phyloP scores from a whole-genome alignment of 2,888 invertebrate genomes.

The Furcula furcula region DNA sequence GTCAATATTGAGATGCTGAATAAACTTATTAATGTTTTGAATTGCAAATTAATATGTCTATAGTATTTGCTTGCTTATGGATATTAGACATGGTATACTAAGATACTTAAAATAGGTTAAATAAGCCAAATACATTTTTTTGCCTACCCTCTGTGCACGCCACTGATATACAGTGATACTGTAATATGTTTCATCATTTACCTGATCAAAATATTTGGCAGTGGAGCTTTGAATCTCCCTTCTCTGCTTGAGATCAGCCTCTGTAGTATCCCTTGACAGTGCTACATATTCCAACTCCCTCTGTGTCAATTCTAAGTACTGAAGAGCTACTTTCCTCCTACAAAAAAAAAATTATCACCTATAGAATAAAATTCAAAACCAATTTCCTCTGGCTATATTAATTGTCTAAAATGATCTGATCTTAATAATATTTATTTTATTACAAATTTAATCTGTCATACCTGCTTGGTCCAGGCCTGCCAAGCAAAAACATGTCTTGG shows the following conservation, averaged over 20 bases:
- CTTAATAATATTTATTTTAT: no score
- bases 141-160: no score
- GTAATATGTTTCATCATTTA: no score
- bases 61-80: no score
- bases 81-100: no score
- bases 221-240: slow-evolving; percentile 94
- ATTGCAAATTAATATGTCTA: no score
- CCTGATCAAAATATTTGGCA: slow-evolving; percentile 96
- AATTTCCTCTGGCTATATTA: neutral
- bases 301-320: slow-evolving; percentile 93
- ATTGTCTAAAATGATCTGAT: neutral
- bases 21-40: no score
- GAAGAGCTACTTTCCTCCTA: slow-evolving; percentile 91
- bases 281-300: slow-evolving; percentile 96
- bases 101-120: no score
- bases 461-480: slow-evolving; percentile 91
- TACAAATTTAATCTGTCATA: slow-evolving; percentile 19
- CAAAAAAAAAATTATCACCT: slow-evolving; percentile 7
- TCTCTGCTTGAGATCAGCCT: slow-evolving; percentile 97
- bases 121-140: no score
- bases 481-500: slow-evolving; percentile 97
- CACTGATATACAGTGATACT: no score
- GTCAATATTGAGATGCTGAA: no score
- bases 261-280: slow-evolving; percentile 97
- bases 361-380: slow-evolving; percentile 4